These are phyloP conservation scores for Portunus trituberculatus DNA, from an alignment of 1,140 invertebrate genomes.

Conservation along the genomic window DNA sequence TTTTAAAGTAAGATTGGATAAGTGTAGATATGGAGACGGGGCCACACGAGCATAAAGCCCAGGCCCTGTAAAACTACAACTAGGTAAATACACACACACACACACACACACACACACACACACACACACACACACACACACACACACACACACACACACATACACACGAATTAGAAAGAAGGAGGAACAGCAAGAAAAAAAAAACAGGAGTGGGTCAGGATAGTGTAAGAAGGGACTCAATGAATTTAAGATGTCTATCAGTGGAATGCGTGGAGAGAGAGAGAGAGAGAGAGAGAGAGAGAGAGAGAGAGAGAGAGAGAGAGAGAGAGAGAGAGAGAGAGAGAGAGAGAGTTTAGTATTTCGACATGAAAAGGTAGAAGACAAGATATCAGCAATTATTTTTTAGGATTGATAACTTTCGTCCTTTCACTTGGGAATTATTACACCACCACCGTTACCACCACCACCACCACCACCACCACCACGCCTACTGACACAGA, in stretches of 20 bases:
- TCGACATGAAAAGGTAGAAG: not conserved
- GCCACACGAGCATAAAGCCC: too few relatives aligned
- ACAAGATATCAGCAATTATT: too few relatives aligned
- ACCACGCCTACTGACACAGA: too few relatives aligned
- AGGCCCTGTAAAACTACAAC: too few relatives aligned
- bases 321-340: not conserved
- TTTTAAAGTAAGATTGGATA: too few relatives aligned
- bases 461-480: not conserved
- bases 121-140: not conserved
- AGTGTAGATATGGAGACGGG: too few relatives aligned
- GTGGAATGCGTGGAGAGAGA: slow-evolving; percentile 31
- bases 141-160: slow-evolving; percentile 32
- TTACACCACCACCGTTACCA: not conserved
- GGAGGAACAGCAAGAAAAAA: not conserved
- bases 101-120: not conserved
- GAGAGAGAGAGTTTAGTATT: not conserved
- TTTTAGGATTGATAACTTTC: not conserved
- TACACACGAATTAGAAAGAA: not conserved
- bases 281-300: slow-evolving; percentile 34
- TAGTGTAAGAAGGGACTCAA: not conserved
- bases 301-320: not conserved
- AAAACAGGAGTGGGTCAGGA: not conserved
- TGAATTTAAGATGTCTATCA: not conserved
- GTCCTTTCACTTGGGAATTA: not conserved
- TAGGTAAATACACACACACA: too few relatives aligned